Conservation (phyloP, 2,113 vertebrate species). For the Okapia johnstoni region DNA sequence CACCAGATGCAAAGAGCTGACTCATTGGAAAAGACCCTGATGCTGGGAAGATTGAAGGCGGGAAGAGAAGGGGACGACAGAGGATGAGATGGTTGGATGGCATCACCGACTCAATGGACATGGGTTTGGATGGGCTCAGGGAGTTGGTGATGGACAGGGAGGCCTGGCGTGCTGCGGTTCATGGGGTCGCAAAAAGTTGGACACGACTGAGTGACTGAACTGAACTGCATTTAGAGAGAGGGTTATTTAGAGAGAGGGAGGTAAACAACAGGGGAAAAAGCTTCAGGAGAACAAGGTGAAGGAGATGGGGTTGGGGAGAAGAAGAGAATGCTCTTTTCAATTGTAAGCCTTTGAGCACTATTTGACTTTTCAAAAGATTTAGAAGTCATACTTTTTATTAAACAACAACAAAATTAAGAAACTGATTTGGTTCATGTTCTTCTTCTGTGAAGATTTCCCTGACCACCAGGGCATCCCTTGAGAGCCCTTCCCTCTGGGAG, state of each 20-base stretch:
- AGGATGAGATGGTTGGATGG: too few species aligned
- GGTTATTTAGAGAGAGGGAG: not conserved
- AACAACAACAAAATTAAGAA: not conserved
- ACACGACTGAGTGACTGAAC: too few species aligned
- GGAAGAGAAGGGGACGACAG: too few species aligned
- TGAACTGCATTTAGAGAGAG: not conserved
- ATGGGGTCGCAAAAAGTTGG: too few species aligned
- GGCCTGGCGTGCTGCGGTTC: too few species aligned
- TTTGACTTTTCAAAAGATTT: not conserved
- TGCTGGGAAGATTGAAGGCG: too few species aligned
- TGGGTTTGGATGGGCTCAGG: too few species aligned
- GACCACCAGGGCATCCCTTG: not conserved
- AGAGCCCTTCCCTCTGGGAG: not conserved
- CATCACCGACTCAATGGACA: too few species aligned
- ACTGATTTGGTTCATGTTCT: not conserved
- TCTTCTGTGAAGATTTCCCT: not conserved
- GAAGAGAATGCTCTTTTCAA: not conserved
- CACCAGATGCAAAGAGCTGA: too few species aligned
- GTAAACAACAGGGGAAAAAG: not conserved
- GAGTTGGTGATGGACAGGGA: too few species aligned
- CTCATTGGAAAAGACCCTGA: too few species aligned
- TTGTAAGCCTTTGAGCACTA: not conserved
- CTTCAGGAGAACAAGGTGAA: not conserved
- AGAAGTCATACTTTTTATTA: not conserved
- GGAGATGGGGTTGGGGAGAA: not conserved